Conservation (phyloP, 2,888 invertebrate genomes). For the Megastigmus dorsalis region DNA sequence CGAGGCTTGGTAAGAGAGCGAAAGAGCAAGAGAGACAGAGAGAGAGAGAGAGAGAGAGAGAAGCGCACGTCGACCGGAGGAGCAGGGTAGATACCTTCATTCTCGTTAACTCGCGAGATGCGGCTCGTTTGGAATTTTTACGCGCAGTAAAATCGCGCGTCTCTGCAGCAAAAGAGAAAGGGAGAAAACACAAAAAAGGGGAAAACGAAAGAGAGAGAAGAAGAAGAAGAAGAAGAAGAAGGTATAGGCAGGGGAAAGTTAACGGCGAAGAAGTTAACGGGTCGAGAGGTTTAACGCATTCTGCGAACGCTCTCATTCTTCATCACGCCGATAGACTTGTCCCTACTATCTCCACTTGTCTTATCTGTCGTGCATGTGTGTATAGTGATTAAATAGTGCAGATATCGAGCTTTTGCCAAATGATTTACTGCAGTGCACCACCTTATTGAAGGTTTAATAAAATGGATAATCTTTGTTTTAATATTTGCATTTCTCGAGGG, state of each 20-base stretch:
- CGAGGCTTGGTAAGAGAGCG: too few relatives aligned
- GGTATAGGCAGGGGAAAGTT: not conserved
- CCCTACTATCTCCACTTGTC: too few relatives aligned
- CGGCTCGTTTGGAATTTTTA: constrained; percentile 49
- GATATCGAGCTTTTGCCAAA: too few relatives aligned
- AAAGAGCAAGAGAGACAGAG: not conserved
- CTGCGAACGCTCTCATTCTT: not conserved
- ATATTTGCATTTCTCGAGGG: too few relatives aligned
- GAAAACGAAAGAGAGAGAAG: not conserved
- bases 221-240: not conserved
- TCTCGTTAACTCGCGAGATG: constrained; percentile 46
- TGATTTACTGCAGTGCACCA: too few relatives aligned
- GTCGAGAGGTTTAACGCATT: not conserved
- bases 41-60: not conserved
- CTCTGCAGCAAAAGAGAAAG: not conserved
- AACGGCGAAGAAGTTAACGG: constrained; percentile 1
- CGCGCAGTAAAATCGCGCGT: constrained; percentile 36
- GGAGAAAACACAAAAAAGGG: not conserved
- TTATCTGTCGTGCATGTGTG: too few relatives aligned
- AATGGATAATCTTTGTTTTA: too few relatives aligned
- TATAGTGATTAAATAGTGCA: too few relatives aligned
- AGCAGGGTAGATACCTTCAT: constrained; percentile 23
- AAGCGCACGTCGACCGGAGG: not conserved
- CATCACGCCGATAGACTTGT: not conserved
- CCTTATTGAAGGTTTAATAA: too few relatives aligned